Evolutionary conservation across 2,113 vertebrate species (phyloP), one percentile per base, ranked within the genome.

Genomic region (Alligator sinensis): DNA sequence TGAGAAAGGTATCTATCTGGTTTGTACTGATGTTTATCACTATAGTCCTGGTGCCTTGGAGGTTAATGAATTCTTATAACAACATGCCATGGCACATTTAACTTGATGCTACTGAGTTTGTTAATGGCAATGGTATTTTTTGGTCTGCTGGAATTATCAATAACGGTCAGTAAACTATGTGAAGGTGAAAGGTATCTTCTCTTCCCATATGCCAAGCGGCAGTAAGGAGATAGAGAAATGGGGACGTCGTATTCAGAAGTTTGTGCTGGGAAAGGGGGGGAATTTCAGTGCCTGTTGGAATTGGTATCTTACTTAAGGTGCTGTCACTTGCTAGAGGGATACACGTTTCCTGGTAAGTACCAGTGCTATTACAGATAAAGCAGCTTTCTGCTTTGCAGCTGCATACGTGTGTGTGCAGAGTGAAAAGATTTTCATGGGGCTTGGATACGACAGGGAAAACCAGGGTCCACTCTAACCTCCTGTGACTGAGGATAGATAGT

Each of bases 61-160:
- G 11, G 68, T 72, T 72, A 22, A 22, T 38, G 30, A 72, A 72
- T 30, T 21, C 17, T 68, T 68, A 68, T 72, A 72, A 21, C 68
- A 72, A 72, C 11, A 5, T 38, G 11, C 19, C 18, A 5, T 70
- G 11, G 30, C 12, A 38, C 34, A 30, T 22, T 38, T 85, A 1
- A 86, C 74, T 16, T 2, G 5, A 0, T 25, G 68, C 66, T 22
- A 1, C 64, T 0, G 92, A 22, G 2, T 2, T 12, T 21, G 25
- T 0, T 19, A 30, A 1, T 22, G 0, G 34, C 11, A 2, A 8
- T 0, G 81, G n/a, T 1, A 0, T 0, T 6, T 57, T 0, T 79
- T n/a, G 0, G 1, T 9, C 21, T 0, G 88, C 55, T 2, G 83
- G 57, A 0, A 19, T 0, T 24, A 1, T 1, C 84, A 1, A 58